phyloP scores from a whole-genome alignment of 2,113 vertebrate species.

The Felis chaus region DNA sequence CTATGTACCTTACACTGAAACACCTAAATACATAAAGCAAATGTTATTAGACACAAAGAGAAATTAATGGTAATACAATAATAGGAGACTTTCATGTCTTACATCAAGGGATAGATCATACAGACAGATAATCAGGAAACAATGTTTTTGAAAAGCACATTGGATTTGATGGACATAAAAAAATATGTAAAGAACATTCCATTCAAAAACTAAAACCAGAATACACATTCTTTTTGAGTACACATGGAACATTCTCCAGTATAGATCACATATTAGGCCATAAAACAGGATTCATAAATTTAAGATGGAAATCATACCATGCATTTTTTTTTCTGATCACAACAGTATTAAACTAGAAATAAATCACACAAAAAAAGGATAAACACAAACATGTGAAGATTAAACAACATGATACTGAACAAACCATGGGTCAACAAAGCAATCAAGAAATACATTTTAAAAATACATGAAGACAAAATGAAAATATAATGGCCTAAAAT shows the following conservation, averaged over 20 bases:
- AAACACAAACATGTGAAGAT: neutral
- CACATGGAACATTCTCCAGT: neutral
- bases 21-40: neutral
- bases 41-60: neutral
- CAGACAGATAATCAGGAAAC: neutral
- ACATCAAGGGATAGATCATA: neutral
- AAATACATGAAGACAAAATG: neutral
- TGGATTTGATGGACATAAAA: neutral
- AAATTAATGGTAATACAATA: neutral
- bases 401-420: neutral
- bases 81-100: neutral
- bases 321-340: neutral
- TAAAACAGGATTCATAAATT: neutral
- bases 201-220: neutral
- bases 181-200: neutral
- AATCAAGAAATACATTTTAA: neutral
- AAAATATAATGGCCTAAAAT: neutral
- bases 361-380: neutral
- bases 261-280: neutral
- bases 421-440: neutral
- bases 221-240: neutral
- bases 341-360: neutral
- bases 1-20: neutral
- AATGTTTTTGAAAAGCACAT: neutral
- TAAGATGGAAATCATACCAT: neutral